A percentile compares a stretch with the other conserved stretches of the same genome.
Evolutionary conservation across 1,140 invertebrate genomes (phyloP).

Genomic region (Nylanderia fulva): DNA sequence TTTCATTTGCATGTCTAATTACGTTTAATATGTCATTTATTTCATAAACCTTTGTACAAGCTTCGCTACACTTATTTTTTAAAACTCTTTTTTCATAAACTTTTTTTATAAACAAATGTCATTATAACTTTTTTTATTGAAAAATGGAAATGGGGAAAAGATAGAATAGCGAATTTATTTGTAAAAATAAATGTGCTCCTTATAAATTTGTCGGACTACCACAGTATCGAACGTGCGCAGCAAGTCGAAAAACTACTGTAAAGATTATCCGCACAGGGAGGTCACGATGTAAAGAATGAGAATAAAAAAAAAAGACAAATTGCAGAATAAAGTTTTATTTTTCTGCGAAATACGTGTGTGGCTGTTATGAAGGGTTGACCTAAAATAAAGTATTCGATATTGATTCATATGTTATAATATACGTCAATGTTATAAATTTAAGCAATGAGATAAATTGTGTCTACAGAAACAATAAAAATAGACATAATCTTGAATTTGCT

Average conservation of each 20-base stretch:
- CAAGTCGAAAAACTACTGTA: conserved; percentile 42
- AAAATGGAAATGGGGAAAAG: conserved; percentile 10
- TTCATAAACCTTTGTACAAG: background rate
- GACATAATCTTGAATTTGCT: background rate
- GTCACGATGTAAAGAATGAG: conserved; percentile 29
- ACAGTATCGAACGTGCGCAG: conserved; percentile 40
- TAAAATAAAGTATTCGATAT: conserved; percentile 16
- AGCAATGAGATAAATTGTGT: background rate
- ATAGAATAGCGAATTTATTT: conserved; percentile 28
- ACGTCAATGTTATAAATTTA: background rate
- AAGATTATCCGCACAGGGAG: conserved; percentile 35
- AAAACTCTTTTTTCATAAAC: background rate
- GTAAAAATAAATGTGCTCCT: conserved; percentile 21
- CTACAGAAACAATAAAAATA: background rate
- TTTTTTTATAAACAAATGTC: background rate
- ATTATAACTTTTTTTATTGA: background rate
- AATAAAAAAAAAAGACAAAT: conserved; percentile 39
- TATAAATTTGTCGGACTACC: conserved; percentile 32
- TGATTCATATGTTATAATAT: background rate
- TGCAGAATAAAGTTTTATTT: conserved; percentile 45
- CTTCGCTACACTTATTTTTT: background rate
- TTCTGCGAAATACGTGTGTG: conserved; percentile 21
- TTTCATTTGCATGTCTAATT: background rate
- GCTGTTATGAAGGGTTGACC: conserved; percentile 16
- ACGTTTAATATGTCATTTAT: background rate